phyloP scores from a whole-genome alignment of 2,888 invertebrate genomes.

The Platycheirus rosarum region DNA sequence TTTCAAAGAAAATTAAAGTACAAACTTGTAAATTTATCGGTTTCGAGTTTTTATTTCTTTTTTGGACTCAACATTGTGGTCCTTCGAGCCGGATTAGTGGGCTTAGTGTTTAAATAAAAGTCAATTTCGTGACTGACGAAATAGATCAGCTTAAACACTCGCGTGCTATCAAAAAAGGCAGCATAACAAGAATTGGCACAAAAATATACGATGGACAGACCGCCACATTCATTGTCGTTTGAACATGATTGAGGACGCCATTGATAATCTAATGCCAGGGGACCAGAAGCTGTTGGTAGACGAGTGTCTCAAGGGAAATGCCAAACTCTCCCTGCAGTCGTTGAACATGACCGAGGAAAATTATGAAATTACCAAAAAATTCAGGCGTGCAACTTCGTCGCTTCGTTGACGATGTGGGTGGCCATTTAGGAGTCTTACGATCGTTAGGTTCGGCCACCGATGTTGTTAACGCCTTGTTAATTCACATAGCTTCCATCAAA shows the following conservation, averaged over 20 bases:
- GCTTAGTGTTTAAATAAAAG: neutral
- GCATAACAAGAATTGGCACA: neutral
- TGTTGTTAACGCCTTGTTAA: conserved; percentile 17
- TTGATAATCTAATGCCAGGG: neutral
- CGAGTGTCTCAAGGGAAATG: conserved; percentile 1
- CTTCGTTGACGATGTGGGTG: conserved; percentile 42
- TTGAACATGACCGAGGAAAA: conserved; percentile 25
- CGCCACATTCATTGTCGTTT: neutral
- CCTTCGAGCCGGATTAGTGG: neutral
- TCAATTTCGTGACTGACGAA: neutral
- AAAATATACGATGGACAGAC: conserved; percentile 1
- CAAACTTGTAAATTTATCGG: too few species aligned
- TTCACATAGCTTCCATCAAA: neutral
- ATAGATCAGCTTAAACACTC: neutral
- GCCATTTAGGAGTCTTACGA: conserved; percentile 43
- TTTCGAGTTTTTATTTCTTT: neutral
- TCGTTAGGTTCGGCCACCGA: conserved; percentile 34
- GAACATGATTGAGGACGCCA: conserved; percentile 30
- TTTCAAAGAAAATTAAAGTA: too few species aligned
- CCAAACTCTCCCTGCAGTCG: conserved; percentile 19
- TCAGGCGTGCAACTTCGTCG: conserved; percentile 39
- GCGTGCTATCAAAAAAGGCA: neutral
- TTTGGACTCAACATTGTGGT: neutral
- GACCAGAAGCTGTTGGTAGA: conserved; percentile 20
- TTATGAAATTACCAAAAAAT: conserved; percentile 9